phyloP scores from a whole-genome alignment of 2,113 vertebrate genomes.

The Acrocephalus arundinaceus region DNA sequence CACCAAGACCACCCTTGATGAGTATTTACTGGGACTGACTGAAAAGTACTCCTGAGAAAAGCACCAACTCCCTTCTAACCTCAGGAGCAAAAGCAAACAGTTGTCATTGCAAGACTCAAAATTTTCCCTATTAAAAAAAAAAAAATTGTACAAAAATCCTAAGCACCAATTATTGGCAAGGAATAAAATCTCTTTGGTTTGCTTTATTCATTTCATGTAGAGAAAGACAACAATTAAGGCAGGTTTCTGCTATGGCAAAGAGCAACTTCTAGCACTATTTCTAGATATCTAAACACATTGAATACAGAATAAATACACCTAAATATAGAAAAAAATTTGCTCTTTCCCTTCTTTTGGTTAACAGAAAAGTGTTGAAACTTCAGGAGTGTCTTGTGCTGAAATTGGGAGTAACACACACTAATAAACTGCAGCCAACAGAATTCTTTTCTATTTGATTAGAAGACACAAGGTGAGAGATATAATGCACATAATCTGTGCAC shows the following conservation, averaged over 20 bases:
- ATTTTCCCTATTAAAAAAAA: background rate
- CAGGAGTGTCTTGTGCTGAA: background rate
- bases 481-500: background rate
- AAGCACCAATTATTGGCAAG: background rate
- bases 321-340: background rate
- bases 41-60: constrained; percentile 73
- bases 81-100: constrained; percentile 75
- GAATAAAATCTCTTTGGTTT: background rate
- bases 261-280: background rate
- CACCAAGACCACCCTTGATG: constrained; percentile 67
- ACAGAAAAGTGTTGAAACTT: background rate
- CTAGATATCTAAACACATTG: background rate
- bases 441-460: background rate
- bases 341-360: background rate
- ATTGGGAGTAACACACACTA: background rate
- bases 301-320: background rate
- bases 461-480: background rate
- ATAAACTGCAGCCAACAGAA: background rate
- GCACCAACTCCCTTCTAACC: constrained; percentile 75
- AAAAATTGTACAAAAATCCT: background rate
- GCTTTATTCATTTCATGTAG: background rate
- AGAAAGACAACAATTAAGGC: background rate
- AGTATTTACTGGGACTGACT: constrained; percentile 75
- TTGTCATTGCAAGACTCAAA: constrained; percentile 52
- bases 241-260: background rate